Evolutionary conservation across 2,888 invertebrate genomes (phyloP), one percentile per base, ranked within the genome.

Genomic region (Gisinianus flammeolus): DNA sequence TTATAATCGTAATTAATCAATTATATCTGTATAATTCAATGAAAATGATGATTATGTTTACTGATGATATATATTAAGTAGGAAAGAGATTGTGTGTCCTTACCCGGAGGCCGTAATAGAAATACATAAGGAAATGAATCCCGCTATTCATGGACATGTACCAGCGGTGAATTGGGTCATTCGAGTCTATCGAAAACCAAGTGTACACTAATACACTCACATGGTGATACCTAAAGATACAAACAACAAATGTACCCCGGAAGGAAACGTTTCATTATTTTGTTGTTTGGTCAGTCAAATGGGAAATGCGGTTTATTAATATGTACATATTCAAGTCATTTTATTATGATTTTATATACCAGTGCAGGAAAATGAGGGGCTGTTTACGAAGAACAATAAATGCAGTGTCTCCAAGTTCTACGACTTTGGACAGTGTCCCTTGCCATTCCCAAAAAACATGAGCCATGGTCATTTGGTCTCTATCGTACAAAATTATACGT

Each of bases 301-400:
- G n/a, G n/a, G n/a, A n/a, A n/a, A n/a, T n/a, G n/a, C n/a, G n/a
- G n/a, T 12, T 16, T 12, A 16, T 44, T 44, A 44, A 44, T 44
- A 44, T 44, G 52, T 16, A 44, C 52, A 44, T n/a, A n/a, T n/a
- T n/a, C n/a, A n/a, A n/a, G n/a, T n/a, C n/a, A n/a, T n/a, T n/a
- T n/a, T n/a, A n/a, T n/a, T n/a, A n/a, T n/a, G n/a, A n/a, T n/a
- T n/a, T n/a, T n/a, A n/a, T n/a, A n/a, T 69, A 79, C 81, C 81
- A 79, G 88, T 97, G 95, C 74, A 97, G 91, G 89, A 97, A 96
- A 87, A 96, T 95, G 71, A 97, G 90, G 0, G 94, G 95, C 87
- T 96, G 96, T 88, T 97, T 97, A 80, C 97, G 91, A 79, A 97
- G 89, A 70, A 95, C 94, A 81, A 97, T 93, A 90, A 97, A 97